Conservation (phyloP, 1,140 invertebrate genomes). For the Drosophila willistoni region DNA sequence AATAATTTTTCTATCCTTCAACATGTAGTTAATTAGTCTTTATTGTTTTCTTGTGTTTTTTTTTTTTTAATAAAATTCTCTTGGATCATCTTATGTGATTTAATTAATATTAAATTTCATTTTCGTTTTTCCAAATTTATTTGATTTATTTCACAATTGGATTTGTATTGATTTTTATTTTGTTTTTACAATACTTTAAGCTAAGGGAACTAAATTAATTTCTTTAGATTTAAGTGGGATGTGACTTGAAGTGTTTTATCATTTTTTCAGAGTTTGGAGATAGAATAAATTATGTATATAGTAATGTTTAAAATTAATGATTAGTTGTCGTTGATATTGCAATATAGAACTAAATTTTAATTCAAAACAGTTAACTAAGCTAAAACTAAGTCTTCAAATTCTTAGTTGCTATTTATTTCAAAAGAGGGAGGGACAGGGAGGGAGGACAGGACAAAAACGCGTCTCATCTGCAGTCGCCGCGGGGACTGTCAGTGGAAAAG, state of each 20-base stretch:
- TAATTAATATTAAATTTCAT: neutral
- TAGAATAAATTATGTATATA: slow-evolving; percentile 62
- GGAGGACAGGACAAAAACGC: slow-evolving; percentile 50
- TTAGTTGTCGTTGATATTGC: slow-evolving; percentile 67
- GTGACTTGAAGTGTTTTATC: slow-evolving; percentile 47
- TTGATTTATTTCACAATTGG: slow-evolving; percentile 34
- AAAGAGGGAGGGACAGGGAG: neutral
- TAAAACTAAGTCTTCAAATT: slow-evolving; percentile 51
- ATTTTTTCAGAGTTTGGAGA: neutral
- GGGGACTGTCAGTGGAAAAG: slow-evolving; percentile 73
- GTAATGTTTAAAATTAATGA: slow-evolving; percentile 63
- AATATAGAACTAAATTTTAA: slow-evolving; percentile 42
- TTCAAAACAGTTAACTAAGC: slow-evolving; percentile 17
- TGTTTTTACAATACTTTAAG: slow-evolving; percentile 47
- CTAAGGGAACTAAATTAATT: slow-evolving; percentile 30
- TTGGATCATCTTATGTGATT: too few species aligned
- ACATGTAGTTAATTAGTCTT: too few species aligned
- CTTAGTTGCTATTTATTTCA: slow-evolving; percentile 24
- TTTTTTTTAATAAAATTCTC: too few species aligned
- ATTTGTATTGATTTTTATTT: slow-evolving; percentile 46
- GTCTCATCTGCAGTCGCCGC: slow-evolving; percentile 70
- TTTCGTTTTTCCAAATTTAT: slow-evolving; percentile 6
- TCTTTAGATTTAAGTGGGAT: slow-evolving; percentile 38
- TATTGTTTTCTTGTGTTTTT: too few species aligned
- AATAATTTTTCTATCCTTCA: too few species aligned